Evolutionary conservation across 2,797 vertebrate genomes (phyloP), one percentile per base, ranked within the genome.

Genomic region (Dallia pectoralis): DNA sequence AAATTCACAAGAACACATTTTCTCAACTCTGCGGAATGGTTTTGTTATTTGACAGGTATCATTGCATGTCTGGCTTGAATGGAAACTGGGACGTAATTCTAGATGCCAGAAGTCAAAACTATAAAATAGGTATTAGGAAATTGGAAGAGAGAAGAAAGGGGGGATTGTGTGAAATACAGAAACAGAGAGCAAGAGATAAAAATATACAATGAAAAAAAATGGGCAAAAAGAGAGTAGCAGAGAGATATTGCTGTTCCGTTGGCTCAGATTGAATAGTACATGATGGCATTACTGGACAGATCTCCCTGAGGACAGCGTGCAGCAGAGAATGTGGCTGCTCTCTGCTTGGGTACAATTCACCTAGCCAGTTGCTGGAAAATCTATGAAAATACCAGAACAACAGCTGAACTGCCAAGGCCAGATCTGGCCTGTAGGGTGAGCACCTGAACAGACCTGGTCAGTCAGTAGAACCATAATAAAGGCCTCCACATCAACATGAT

Each of bases 231-330:
- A 2, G 67, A 25, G 12, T 77, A 48, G 0, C 40, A 69, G 53
- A 75, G 49, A 18, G 2, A 19, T n/a, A 33, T 40, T 22, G 53
- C 53, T 4, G 11, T 29, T 65, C 67, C 64, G 44, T 67, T 33
- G 51, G 66, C 72, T 72, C 67, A 77, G 29, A 82, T 80, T 80
- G 70, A 81, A 44, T 78, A 82, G 81, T 85, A 87, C 83, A 75
- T 91, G 82, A 84, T 36, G 32, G 47, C 25, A 75, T 85, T 77
- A 85, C 71, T 1, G 69, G 29, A 72, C 76, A 83, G 81, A 82
- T 76, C 74, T 76, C 67, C 48, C 40, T 44, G 40, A 7, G 40
- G 40, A 44, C 40, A 11, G 40, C 14, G 9, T 44, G 7, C 9
- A 12, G 40, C 5, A 12, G 40, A 12, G 40, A 44, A 44, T 44